These are phyloP conservation scores for Adoxophyes honmai DNA, from an alignment of 1,140 invertebrate species.

Conservation along the genomic window DNA sequence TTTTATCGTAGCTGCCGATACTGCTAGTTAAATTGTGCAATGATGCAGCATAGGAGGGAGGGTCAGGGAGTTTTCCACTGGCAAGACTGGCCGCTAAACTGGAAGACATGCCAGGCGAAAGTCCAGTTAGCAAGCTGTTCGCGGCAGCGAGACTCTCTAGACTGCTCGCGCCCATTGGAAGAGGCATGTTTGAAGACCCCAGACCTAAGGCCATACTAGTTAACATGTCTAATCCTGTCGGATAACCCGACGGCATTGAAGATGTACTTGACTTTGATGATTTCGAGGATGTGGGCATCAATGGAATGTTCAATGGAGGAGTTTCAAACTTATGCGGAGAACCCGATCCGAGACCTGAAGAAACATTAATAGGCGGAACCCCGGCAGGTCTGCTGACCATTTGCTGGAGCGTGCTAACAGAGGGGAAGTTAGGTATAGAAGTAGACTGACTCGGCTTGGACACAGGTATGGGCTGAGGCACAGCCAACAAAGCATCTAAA, in stretches of 20 bases:
- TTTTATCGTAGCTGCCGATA: slow-evolving; percentile 62
- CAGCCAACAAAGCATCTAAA: slow-evolving; percentile 73
- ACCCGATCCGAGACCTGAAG: slow-evolving; percentile 61
- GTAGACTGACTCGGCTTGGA: slow-evolving; percentile 61
- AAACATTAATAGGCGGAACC: slow-evolving; percentile 69
- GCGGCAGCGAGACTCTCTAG: slow-evolving; percentile 69
- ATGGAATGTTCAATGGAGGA: slow-evolving; percentile 69
- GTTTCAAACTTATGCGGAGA: slow-evolving; percentile 73
- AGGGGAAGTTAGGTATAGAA: slow-evolving; percentile 67
- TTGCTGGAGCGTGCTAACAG: slow-evolving; percentile 71
- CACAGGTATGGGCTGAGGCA: slow-evolving; percentile 75
- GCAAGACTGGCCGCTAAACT: slow-evolving; percentile 64
- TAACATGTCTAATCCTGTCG: slow-evolving; percentile 72
- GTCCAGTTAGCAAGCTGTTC: slow-evolving; percentile 66
- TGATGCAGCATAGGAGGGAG: slow-evolving; percentile 67
- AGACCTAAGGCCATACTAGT: slow-evolving; percentile 74
- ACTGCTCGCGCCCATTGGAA: slow-evolving; percentile 52
- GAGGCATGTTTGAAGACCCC: slow-evolving; percentile 57
- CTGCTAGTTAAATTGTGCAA: slow-evolving; percentile 58
- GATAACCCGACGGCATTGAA: slow-evolving; percentile 51
- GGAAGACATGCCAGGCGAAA: slow-evolving; percentile 62
- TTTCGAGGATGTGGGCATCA: slow-evolving; percentile 63
- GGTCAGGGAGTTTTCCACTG: slow-evolving; percentile 63
- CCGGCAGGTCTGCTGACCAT: slow-evolving; percentile 73
- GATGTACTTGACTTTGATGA: slow-evolving; percentile 61